phyloP scores from a whole-genome alignment of 2,888 invertebrate species.

The Poecilobothrus nobilitatus region DNA sequence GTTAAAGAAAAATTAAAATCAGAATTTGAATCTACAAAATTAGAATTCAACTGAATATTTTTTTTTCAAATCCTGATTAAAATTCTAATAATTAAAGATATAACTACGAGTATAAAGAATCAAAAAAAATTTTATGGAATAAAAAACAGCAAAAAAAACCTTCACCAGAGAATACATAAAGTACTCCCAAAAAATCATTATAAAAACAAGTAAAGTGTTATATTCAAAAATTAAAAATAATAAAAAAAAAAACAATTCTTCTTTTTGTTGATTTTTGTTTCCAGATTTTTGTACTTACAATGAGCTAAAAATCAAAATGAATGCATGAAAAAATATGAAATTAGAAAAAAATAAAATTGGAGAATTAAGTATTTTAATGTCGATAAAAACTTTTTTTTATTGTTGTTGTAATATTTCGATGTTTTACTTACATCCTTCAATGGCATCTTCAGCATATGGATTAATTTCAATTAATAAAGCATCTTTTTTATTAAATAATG shows the following conservation, averaged over 20 bases:
- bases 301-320: slow-evolving; percentile 9
- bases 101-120: too few relatives aligned
- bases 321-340: slow-evolving; percentile 9
- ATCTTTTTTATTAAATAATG: slow-evolving; percentile 79
- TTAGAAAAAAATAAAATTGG: neutral
- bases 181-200: neutral
- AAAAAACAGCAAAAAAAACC: too few relatives aligned
- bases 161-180: too few relatives aligned
- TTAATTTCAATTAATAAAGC: slow-evolving; percentile 88
- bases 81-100: too few relatives aligned
- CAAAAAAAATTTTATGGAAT: too few relatives aligned
- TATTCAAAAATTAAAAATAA: neutral
- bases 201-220: neutral
- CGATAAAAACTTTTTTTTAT: neutral
- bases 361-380: neutral
- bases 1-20: too few relatives aligned
- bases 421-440: slow-evolving; percentile 42
- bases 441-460: slow-evolving; percentile 87
- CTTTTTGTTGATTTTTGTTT: too few relatives aligned
- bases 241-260: neutral
- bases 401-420: slow-evolving; percentile 7
- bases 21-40: too few relatives aligned
- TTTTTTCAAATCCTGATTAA: too few relatives aligned
- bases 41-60: too few relatives aligned
- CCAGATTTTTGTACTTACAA: slow-evolving; percentile 7